These are phyloP conservation scores for Siphlonurus alternatus DNA, from an alignment of 2,888 invertebrate genomes.

Conservation along the genomic window DNA sequence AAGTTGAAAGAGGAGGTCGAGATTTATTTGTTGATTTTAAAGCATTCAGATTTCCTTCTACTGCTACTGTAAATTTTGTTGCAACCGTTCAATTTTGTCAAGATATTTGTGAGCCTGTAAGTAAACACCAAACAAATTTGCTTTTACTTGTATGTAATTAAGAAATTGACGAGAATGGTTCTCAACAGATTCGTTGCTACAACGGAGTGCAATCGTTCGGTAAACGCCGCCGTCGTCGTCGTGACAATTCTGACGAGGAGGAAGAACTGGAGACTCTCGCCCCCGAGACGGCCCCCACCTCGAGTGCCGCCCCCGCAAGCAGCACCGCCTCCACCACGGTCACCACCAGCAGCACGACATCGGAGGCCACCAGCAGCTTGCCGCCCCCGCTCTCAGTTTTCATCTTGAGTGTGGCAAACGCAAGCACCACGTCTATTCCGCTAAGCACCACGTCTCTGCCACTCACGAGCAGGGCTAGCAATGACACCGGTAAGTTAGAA, in stretches of 20 bases:
- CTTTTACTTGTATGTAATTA: neutral
- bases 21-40: slow-evolving; percentile 27
- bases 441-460: neutral
- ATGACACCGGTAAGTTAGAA: too few species aligned
- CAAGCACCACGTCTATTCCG: neutral
- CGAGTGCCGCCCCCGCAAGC: slow-evolving; percentile 13
- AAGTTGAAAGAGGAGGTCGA: slow-evolving; percentile 23
- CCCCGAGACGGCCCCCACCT: slow-evolving; percentile 14
- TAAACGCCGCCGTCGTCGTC: slow-evolving; percentile 18
- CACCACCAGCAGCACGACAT: slow-evolving; percentile 1
- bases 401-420: neutral
- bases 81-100: slow-evolving; percentile 30
- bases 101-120: slow-evolving; percentile 27
- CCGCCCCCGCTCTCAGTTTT: neutral
- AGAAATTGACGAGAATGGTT: neutral
- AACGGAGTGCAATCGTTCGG: slow-evolving; percentile 24
- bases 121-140: slow-evolving; percentile 10
- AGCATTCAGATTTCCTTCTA: slow-evolving; percentile 30
- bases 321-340: slow-evolving; percentile 7
- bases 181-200: slow-evolving; percentile 22
- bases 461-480: too few species aligned
- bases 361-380: neutral
- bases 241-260: slow-evolving; percentile 14
- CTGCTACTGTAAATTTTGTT: slow-evolving; percentile 29
- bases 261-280: slow-evolving; percentile 14